Conservation (phyloP, 2,113 vertebrate genomes). For the Cyprinodon tularosa region DNA sequence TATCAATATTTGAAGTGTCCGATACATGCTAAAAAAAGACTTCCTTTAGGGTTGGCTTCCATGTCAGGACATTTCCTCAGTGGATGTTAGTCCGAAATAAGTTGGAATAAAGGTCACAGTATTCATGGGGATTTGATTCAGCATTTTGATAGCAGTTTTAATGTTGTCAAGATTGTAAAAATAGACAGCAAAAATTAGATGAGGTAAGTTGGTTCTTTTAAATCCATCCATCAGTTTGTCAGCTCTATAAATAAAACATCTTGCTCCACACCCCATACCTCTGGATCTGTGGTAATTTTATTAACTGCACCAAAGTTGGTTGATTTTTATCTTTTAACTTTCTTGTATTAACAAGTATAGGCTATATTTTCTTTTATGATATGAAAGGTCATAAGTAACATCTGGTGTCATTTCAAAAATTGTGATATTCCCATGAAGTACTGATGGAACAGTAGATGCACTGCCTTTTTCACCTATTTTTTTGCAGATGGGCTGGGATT, state of each 20-base stretch:
- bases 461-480: too few relatives aligned
- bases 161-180: slow-evolving; percentile 11
- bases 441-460: neutral
- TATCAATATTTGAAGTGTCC: slow-evolving; percentile 79
- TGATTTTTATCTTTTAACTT: neutral
- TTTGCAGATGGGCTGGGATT: too few relatives aligned
- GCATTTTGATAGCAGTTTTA: slow-evolving; percentile 18
- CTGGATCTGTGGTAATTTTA: slow-evolving; percentile 14
- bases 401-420: too few relatives aligned
- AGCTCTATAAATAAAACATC: neutral
- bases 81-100: slow-evolving; percentile 10
- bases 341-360: neutral
- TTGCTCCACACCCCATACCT: neutral
- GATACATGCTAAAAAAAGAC: slow-evolving; percentile 68
- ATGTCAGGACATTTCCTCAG: slow-evolving; percentile 13
- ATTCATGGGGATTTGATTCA: slow-evolving; percentile 23
- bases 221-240: neutral
- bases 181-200: neutral
- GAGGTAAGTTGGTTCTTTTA: neutral
- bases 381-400: neutral
- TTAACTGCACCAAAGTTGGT: neutral
- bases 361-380: neutral
- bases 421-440: neutral
- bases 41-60: slow-evolving; percentile 36
- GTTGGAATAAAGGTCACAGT: slow-evolving; percentile 16